phyloP scores from a whole-genome alignment of 2,113 vertebrate species.

The Pangasianodon gigas region DNA sequence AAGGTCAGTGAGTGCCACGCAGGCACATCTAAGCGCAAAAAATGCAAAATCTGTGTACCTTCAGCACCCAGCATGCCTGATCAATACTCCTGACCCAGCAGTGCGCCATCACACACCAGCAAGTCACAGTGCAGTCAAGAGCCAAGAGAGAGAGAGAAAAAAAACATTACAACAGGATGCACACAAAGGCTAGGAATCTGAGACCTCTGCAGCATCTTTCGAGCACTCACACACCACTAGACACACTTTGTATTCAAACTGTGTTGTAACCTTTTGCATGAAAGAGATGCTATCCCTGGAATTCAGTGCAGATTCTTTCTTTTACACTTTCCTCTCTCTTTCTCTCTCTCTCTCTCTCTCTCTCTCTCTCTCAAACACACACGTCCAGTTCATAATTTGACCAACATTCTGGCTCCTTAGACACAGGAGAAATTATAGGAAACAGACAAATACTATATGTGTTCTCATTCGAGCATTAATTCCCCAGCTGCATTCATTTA shows the following conservation, averaged over 20 bases:
- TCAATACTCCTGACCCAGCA: constrained; percentile 38
- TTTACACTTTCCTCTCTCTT: background rate
- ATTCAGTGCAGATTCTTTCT: background rate
- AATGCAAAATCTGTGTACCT: constrained; percentile 9
- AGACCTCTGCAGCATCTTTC: background rate
- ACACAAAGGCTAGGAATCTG: background rate
- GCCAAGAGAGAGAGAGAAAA: background rate
- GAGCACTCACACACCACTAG: background rate
- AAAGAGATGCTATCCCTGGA: background rate
- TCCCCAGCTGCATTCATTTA: constrained; percentile 25
- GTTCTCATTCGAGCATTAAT: constrained; percentile 2
- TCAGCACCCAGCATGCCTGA: background rate
- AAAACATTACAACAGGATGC: background rate
- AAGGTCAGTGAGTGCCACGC: constrained; percentile 3
- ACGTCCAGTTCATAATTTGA: background rate
- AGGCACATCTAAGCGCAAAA: background rate
- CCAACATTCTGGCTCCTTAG: background rate
- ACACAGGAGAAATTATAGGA: background rate
- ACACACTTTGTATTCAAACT: background rate
- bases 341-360: background rate
- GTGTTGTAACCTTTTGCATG: background rate
- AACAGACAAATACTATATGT: constrained; percentile 3
- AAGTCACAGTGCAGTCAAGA: background rate
- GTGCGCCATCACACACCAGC: background rate
- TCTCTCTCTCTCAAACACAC: background rate